A percentile compares a stretch with the other conserved stretches of the same genome.
phyloP scores from a whole-genome alignment of 2,797 vertebrate genomes.

The Pangasius djambal region DNA sequence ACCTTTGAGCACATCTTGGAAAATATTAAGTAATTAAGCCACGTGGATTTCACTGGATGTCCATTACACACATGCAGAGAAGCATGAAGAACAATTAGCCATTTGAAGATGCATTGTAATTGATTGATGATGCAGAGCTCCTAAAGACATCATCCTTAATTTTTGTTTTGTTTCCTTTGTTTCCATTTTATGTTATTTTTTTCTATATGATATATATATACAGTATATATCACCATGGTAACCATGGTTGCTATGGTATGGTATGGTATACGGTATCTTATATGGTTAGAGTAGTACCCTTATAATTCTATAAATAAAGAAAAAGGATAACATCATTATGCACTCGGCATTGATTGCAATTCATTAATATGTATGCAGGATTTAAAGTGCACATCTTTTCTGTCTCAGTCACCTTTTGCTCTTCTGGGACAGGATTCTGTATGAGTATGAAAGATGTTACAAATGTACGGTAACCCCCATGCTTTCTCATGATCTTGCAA shows the following conservation, averaged over 20 bases:
- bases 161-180: not conserved
- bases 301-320: not conserved
- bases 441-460: conserved; percentile 7
- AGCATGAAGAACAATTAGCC: not conserved
- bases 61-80: not conserved
- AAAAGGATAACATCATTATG: not conserved
- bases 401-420: not conserved
- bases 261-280: not conserved
- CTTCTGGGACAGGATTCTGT: not conserved
- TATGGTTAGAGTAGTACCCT: not conserved
- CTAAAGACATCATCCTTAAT: not conserved
- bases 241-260: not conserved
- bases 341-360: not conserved
- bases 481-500: not conserved
- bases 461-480: not conserved
- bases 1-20: not conserved
- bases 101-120: not conserved
- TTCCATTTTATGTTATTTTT: not conserved
- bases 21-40: not conserved
- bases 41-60: not conserved
- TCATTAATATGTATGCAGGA: not conserved
- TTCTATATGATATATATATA: not conserved
- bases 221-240: not conserved
- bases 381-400: not conserved
- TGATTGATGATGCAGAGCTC: not conserved